phyloP scores from a whole-genome alignment of 2,888 invertebrate genomes.

The Lepidochitona cinerea region DNA sequence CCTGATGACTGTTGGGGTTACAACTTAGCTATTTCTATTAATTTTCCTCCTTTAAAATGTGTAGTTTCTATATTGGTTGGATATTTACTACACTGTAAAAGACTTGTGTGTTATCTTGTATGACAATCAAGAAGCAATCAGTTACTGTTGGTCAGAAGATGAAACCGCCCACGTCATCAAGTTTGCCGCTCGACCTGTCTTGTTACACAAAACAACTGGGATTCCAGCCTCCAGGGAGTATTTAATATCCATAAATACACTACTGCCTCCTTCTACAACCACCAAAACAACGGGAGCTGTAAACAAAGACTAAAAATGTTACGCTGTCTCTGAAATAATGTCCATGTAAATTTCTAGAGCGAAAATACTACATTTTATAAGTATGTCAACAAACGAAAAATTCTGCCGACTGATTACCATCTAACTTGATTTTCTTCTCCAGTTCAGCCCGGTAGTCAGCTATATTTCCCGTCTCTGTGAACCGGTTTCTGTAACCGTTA shows the following conservation, averaged over 20 bases:
- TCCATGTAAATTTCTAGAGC: no score
- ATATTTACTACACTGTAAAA: no score
- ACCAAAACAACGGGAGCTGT: neutral
- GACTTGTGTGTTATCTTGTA: no score
- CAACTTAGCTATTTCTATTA: no score
- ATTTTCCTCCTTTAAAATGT: no score
- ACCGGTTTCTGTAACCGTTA: conserved; percentile 2
- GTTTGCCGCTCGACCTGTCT: neutral
- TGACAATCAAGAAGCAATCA: no score
- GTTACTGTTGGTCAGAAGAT: neutral
- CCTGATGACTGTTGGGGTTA: no score
- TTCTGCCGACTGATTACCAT: neutral
- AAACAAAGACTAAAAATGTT: no score
- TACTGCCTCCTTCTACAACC: neutral
- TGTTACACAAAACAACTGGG: neutral
- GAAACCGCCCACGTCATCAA: neutral
- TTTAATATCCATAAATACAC: neutral
- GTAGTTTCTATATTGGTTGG: no score
- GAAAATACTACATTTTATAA: neutral
- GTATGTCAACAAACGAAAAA: neutral
- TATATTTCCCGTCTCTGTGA: neutral
- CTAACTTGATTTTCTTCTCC: neutral
- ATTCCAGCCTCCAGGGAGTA: neutral
- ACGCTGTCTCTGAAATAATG: no score
- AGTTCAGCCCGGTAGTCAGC: neutral